Evolutionary conservation across 2,797 vertebrate species (phyloP), one percentile per base, ranked within the genome.

Genomic region (Tangara arthus): DNA sequence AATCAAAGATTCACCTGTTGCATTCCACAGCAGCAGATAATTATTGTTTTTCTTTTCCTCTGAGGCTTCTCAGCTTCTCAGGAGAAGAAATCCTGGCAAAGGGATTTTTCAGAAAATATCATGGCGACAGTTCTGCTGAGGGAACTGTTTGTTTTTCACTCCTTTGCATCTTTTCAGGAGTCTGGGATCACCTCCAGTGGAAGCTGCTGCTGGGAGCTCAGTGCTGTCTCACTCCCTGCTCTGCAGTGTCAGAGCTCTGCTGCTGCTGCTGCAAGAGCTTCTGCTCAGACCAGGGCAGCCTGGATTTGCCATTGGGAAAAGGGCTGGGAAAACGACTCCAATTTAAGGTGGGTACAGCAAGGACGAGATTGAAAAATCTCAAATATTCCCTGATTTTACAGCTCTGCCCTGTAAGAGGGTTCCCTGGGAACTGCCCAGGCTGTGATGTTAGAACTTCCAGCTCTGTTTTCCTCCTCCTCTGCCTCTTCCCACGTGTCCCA

Each of bases 101-200:
- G n/a, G n/a, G n/a, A 19, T 30, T 28, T 50, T 50, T 28, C 27
- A 50, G 49, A 50, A 50, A 50, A 49, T 26, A 15, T 15, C 24
- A 26, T 9, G 14, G 47, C 13, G 5, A 3, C 47, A 26, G 18
- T 12, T 6, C 42, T 76, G 63, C 71, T 3, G 26, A 1, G 0
- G 27, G 34, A 12, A 5, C 3, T 3, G 8, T 9, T 37, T 19
- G 26, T 0, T 0, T 39, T 44, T 34, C 50, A 1, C 9, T 18
- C 7, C 0, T 7, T 0, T 1, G 10, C 14, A 1, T 28, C 34
- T 13, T 34, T 14, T 6, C 6, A 12, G 76, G 57, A 6, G 44
- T 6, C 30, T 5, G 72, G 61, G 60, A 20, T n/a, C 30, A 3
- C 8, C 52, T 15, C 13, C 53, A 8, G 28, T 4, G 87, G 60